A percentile compares a stretch with the other conserved stretches of the same genome.
Evolutionary conservation across 2,888 invertebrate species (phyloP).

Genomic region (Andrena bicolor): DNA sequence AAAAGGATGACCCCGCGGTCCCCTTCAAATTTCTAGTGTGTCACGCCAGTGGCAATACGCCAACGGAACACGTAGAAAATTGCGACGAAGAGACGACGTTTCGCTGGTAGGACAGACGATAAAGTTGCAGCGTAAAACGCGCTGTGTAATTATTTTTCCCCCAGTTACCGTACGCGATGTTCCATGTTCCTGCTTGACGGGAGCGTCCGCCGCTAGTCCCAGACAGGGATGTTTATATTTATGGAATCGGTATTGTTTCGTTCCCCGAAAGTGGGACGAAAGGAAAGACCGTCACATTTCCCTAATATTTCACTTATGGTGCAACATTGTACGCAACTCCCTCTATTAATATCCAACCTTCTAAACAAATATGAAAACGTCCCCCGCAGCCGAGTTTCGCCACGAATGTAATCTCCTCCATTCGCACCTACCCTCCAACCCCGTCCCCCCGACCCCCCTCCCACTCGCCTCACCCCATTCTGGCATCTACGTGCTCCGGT

Average conservation of each 20-base stretch:
- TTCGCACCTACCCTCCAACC: slow-evolving; percentile 41
- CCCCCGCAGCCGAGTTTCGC: slow-evolving; percentile 48
- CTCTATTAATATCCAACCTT: slow-evolving; percentile 61
- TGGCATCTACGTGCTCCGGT: slow-evolving; percentile 67
- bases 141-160: neutral
- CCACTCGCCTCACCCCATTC: slow-evolving; percentile 1
- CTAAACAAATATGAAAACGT: slow-evolving; percentile 66
- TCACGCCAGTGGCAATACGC: slow-evolving; percentile 1
- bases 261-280: neutral
- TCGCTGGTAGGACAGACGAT: neutral
- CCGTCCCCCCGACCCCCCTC: neutral
- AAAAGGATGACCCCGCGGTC: neutral
- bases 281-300: slow-evolving; percentile 13
- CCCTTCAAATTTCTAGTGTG: slow-evolving; percentile 3
- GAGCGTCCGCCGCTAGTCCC: neutral
- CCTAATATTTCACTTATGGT: slow-evolving; percentile 35
- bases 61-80: slow-evolving; percentile 14
- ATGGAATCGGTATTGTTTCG: neutral
- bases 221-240: neutral
- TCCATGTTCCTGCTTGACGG: neutral
- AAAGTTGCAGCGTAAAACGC: neutral
- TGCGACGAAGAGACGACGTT: neutral
- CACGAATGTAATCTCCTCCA: slow-evolving; percentile 65
- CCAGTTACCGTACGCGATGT: neutral
- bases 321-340: slow-evolving; percentile 24